Evolutionary conservation across 37 sponge, comb jelly and placozoan species (phyloP), one percentile per base, ranked within the genome.

Genomic region (Theonella swinhoei): DNA sequence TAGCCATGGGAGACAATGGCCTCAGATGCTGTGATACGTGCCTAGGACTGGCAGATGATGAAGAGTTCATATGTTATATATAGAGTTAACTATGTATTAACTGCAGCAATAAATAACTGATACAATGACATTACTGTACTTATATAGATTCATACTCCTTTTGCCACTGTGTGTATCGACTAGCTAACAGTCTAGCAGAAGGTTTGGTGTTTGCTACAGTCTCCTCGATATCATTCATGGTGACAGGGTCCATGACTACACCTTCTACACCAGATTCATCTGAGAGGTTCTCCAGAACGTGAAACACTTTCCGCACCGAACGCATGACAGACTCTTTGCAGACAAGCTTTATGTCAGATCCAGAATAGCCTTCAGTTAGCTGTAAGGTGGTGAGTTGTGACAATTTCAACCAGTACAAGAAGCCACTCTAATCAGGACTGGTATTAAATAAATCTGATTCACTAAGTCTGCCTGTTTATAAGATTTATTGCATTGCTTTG

Each of bases 311-410:
- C 62, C 99, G 79, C n/a, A 99, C 85, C 39, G 94, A 71, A 24
- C 90, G 76, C 99, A 99, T 99, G 68, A 93, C 95, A n/a, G 99
- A 97, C 73, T 99, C 99, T 70, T 99, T 99, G 75, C 99, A 96
- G 26, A 96, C 91, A 70, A 96, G 75, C 66, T 86, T 84, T 8
- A 99, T 91, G 75, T 99, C 99, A 3, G 99, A 99, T 0, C 99
- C 99, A 64, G 99, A 96, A 83, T 99, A 99, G n/a, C 97, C 97
- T 25, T 93, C 97, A 14, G 97, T 99, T 17, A 86, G 36, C 92
- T 96, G 69, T 23, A 59, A 29, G 26, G 66, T 14, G 54, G 54
- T 47, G 54, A 17, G 54, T 47, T n/a, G n/a, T n/a, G n/a, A n/a
- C n/a, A n/a, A n/a, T n/a, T n/a, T n/a, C n/a, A n/a, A n/a, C n/a